phyloP scores from a whole-genome alignment of 2,888 invertebrate genomes.

The Bombylius discolor region DNA sequence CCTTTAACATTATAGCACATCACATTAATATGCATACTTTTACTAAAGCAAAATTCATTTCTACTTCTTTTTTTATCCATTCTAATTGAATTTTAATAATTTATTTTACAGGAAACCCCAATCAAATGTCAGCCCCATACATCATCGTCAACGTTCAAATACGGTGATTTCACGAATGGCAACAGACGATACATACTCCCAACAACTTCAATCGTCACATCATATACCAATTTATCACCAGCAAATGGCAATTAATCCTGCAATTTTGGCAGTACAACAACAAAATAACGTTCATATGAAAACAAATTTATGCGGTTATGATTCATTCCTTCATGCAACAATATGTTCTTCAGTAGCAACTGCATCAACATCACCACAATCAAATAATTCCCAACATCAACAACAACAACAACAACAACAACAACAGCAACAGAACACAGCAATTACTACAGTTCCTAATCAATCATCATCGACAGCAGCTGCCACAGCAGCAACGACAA shows the following conservation, averaged over 20 bases:
- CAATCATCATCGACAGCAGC: background rate
- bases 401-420: slow-evolving; percentile 15
- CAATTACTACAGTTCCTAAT: background rate
- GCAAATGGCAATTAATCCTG: slow-evolving; percentile 47
- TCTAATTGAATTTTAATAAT: background rate
- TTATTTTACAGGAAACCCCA: slow-evolving; percentile 42
- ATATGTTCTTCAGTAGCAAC: slow-evolving; percentile 37
- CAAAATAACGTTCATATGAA: slow-evolving; percentile 31
- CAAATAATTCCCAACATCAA: background rate
- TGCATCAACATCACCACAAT: background rate
- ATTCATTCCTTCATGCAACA: slow-evolving; percentile 49
- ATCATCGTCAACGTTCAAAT: slow-evolving; percentile 35
- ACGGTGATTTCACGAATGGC: slow-evolving; percentile 19
- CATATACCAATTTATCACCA: slow-evolving; percentile 47
- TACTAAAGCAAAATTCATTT: too few relatives aligned
- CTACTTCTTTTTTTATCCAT: background rate
- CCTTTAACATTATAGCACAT: too few relatives aligned
- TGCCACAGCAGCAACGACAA: background rate
- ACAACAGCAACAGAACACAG: slow-evolving; percentile 11
- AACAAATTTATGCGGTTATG: slow-evolving; percentile 41
- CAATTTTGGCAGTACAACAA: slow-evolving; percentile 37
- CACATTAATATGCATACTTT: too few relatives aligned
- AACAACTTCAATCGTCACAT: slow-evolving; percentile 28
- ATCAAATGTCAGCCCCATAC: slow-evolving; percentile 38
- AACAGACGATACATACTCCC: slow-evolving; percentile 10